phyloP scores from a whole-genome alignment of 2,797 vertebrate species.

The Sebastes iracundus region DNA sequence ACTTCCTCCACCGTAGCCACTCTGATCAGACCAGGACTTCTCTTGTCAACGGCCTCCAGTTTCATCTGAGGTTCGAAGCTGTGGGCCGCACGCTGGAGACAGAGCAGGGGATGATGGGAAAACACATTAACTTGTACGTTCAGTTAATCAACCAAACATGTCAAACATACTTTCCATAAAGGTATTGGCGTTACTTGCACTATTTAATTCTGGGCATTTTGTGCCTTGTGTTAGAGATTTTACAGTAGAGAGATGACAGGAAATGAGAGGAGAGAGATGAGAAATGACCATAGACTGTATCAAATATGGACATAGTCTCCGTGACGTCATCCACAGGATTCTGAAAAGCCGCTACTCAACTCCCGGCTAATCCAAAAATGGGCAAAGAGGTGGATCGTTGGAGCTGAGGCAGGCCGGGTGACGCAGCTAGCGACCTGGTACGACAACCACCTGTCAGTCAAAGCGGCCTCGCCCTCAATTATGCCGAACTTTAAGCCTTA shows the following conservation, averaged over 20 bases:
- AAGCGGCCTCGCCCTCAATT: no score
- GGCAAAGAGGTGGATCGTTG: no score
- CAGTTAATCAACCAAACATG: background rate
- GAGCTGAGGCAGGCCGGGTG: rapidly evolving
- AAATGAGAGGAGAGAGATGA: background rate
- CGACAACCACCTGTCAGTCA: rapidly evolving
- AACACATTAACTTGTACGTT: background rate
- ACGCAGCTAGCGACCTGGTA: no score
- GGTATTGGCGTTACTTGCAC: background rate
- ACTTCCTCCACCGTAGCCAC: constrained; percentile 94
- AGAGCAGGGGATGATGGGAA: constrained; percentile 7
- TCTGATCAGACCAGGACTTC: constrained; percentile 92
- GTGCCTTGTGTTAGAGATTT: background rate
- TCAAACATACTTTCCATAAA: background rate
- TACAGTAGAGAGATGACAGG: background rate
- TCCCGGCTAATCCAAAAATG: no score
- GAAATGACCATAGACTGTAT: no score
- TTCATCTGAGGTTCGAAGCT: constrained; percentile 95
- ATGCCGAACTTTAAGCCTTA: no score
- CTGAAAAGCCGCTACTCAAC: no score
- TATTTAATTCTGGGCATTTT: background rate
- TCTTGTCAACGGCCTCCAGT: constrained; percentile 94
- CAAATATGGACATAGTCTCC: no score
- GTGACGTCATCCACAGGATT: no score
- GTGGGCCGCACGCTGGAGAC: constrained; percentile 87